A percentile compares a stretch with the other conserved stretches of the same genome.
Evolutionary conservation across 2,113 vertebrate genomes (phyloP).

Genomic region (Gobiocypris rarus): DNA sequence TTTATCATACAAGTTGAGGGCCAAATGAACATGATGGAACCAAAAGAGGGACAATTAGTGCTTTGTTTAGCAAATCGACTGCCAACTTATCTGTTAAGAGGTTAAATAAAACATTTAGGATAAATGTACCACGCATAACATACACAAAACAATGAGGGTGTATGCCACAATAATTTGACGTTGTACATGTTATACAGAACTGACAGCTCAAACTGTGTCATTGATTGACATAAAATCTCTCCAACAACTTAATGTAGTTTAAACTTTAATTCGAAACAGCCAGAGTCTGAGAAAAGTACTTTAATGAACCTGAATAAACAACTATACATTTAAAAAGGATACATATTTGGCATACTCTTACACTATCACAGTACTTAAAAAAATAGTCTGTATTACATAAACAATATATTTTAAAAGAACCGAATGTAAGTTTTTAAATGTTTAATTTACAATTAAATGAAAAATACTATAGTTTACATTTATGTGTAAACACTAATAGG

Average conservation of each 20-base stretch:
- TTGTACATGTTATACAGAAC: background rate
- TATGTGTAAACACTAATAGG: background rate
- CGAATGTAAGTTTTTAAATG: background rate
- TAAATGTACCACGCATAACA: background rate
- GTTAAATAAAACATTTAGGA: conserved; percentile 28
- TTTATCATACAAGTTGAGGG: conserved; percentile 15
- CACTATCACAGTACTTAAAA: too few relatives aligned
- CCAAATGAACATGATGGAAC: conserved; percentile 2
- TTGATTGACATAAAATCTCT: background rate
- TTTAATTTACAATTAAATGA: background rate
- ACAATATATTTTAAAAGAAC: background rate
- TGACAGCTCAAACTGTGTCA: background rate
- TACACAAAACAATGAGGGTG: background rate
- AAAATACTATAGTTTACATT: background rate
- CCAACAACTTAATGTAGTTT: background rate
- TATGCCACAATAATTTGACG: background rate
- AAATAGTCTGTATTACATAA: background rate
- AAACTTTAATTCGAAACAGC: background rate
- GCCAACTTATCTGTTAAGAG: conserved; percentile 13
- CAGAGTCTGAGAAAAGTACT: background rate
- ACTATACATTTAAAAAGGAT: background rate
- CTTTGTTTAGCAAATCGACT: background rate
- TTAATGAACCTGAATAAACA: background rate
- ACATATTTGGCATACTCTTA: background rate
- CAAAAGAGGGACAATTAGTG: conserved; percentile 5